Percentiles rank a stretch among this genome's conserved stretches.
These are phyloP conservation scores for Athrips mouffetella DNA, from an alignment of 2,888 invertebrate species.

Conservation along the genomic window DNA sequence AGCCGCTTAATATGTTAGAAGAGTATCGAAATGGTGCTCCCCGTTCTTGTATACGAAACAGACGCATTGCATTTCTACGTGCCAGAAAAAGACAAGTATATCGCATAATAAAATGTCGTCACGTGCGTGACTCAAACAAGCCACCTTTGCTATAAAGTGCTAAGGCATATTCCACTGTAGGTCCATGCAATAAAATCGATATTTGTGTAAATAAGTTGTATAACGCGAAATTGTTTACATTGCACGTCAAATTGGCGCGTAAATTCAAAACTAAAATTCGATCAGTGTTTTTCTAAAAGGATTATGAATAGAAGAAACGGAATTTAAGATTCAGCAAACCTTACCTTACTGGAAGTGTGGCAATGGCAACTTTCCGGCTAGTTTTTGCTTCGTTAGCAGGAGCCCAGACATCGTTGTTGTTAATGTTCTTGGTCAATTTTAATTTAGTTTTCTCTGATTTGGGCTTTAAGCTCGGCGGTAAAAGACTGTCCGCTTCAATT, in stretches of 20 bases:
- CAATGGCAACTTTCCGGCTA: conserved; percentile 41
- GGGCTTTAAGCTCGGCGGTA: conserved; percentile 60
- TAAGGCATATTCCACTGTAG: conserved; percentile 29
- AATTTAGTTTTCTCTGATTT: conserved; percentile 48
- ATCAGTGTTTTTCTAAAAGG: conserved; percentile 31
- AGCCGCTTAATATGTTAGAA: conserved; percentile 45
- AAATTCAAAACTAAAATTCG: conserved; percentile 37
- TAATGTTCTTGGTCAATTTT: conserved; percentile 62
- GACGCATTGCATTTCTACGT: conserved; percentile 13
- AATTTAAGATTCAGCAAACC: conserved; percentile 26
- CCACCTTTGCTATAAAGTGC: conserved; percentile 16
- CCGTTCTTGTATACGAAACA: conserved; percentile 26
- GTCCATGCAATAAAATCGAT: not conserved
- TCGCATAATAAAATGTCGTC: conserved; percentile 35
- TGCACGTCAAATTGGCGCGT: conserved; percentile 32
- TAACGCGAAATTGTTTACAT: conserved; percentile 19
- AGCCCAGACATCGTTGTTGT: conserved; percentile 68
- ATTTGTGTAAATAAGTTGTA: not conserved
- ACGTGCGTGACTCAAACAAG: conserved; percentile 43
- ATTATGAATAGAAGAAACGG: conserved; percentile 17
- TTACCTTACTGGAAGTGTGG: conserved; percentile 49
- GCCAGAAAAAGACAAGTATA: conserved; percentile 37
- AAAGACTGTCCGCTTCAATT: conserved; percentile 3
- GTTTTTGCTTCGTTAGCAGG: conserved; percentile 49
- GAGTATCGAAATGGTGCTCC: conserved; percentile 34